Evolutionary conservation across 2,797 vertebrate species (phyloP).

Genomic region (Halcyon chelicuti): DNA sequence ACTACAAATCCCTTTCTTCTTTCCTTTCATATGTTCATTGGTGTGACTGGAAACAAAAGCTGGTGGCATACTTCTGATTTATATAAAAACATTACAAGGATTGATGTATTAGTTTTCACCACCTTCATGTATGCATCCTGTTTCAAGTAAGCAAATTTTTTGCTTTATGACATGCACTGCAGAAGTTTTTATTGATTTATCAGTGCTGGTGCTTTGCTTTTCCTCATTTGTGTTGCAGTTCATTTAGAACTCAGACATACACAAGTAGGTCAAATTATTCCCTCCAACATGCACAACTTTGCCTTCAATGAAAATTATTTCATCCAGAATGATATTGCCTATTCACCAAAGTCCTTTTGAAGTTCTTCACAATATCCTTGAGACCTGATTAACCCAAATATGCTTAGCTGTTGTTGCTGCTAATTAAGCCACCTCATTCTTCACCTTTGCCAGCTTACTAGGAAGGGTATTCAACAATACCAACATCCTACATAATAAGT

Average conservation of each 20-base stretch:
- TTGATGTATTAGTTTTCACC: background rate
- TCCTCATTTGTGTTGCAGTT: background rate
- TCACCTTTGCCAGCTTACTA: background rate
- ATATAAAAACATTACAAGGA: background rate
- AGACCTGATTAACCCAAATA: constrained; percentile 44
- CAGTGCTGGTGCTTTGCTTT: background rate
- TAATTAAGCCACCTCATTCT: constrained; percentile 2
- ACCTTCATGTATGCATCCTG: background rate
- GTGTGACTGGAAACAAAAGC: background rate
- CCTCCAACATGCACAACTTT: background rate
- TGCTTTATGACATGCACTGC: background rate
- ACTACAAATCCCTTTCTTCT: background rate
- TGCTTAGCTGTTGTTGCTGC: background rate
- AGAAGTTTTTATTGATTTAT: background rate
- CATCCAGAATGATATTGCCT: background rate
- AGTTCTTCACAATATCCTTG: constrained; percentile 25
- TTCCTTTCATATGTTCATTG: background rate
- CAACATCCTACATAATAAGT: background rate
- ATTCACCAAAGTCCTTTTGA: constrained; percentile 13
- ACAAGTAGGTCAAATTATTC: constrained; percentile 2
- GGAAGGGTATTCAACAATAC: background rate
- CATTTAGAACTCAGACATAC: background rate
- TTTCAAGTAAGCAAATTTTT: background rate
- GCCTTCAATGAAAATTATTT: background rate
- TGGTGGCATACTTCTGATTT: background rate